These are phyloP conservation scores for Ricordea florida DNA, from an alignment of 92 coral and sea anemone genomes.

Conservation along the genomic window DNA sequence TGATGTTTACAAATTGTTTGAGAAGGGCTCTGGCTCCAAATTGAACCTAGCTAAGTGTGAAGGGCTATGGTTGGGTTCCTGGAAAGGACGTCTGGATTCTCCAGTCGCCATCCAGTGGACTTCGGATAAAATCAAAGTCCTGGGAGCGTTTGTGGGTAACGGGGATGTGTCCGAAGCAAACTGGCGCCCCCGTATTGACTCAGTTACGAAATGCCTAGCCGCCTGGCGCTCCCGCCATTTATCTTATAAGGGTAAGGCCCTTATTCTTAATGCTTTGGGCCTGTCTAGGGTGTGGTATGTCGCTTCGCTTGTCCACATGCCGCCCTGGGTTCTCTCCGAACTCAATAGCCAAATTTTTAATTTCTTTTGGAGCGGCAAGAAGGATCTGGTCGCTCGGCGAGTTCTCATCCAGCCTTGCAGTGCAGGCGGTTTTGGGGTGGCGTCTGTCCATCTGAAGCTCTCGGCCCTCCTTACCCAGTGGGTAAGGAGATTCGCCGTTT, in stretches of 20 bases:
- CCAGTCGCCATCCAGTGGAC: constrained; percentile 39
- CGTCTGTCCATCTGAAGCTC: too few species aligned
- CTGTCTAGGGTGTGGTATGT: constrained; percentile 39
- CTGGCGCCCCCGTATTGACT: constrained; percentile 37
- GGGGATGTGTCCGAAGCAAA: neutral
- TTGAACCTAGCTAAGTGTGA: constrained; percentile 42
- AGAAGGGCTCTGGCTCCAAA: constrained; percentile 50
- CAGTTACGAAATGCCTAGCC: neutral
- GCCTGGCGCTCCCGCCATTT: constrained; percentile 22
- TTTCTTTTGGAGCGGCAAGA: constrained; percentile 33
- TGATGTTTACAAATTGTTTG: constrained; percentile 24
- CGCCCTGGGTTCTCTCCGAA: neutral
- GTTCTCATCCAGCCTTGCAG: too few species aligned
- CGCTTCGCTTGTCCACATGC: constrained; percentile 12
- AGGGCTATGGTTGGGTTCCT: constrained; percentile 46
- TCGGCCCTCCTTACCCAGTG: too few species aligned
- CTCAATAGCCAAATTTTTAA: neutral
- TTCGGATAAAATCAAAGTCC: neutral
- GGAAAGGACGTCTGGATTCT: constrained; percentile 21
- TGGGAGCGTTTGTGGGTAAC: constrained; percentile 28
- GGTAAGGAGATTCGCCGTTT: too few species aligned
- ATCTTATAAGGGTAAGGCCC: constrained; percentile 16
- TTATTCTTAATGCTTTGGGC: constrained; percentile 14
- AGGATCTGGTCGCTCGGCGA: neutral
- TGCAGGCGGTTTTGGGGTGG: too few species aligned